Percentiles rank a stretch among this genome's conserved stretches.
Conservation (phyloP, 2,797 vertebrate species). For the Enteromius anoplus region DNA sequence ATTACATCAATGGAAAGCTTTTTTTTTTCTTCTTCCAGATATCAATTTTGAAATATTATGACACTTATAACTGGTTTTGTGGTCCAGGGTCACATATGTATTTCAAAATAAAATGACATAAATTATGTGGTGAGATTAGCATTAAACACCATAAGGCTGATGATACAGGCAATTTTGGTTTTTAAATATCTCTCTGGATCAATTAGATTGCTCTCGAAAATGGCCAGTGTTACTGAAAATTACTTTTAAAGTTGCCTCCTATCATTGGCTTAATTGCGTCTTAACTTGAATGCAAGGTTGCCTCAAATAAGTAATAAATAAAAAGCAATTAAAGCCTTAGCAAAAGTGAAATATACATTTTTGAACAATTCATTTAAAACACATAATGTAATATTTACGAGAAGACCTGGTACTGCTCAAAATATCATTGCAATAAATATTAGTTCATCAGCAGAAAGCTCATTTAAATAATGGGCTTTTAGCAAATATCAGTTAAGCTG, state of each 20-base stretch:
- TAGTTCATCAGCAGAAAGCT: constrained; percentile 8
- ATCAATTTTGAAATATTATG: too few species aligned
- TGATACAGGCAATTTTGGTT: too few species aligned
- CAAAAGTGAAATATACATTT: not conserved
- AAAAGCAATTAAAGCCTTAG: not conserved
- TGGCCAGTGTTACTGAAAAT: too few species aligned
- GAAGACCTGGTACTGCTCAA: not conserved
- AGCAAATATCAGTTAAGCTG: constrained; percentile 65
- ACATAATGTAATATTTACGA: not conserved
- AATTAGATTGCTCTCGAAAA: not conserved
- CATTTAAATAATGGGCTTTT: constrained; percentile 67
- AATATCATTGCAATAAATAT: constrained; percentile 38
- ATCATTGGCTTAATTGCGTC: not conserved
- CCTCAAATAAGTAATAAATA: not conserved
- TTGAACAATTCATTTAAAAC: not conserved
- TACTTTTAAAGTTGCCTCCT: not conserved
- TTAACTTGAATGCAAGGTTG: not conserved
- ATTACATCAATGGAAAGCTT: too few species aligned
- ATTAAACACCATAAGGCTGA: not conserved
- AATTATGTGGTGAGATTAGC: not conserved
- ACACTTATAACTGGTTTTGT: too few species aligned
- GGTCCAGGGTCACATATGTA: not conserved
- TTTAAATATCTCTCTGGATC: too few species aligned
- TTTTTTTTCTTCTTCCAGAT: too few species aligned
- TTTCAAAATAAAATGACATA: not conserved